These are phyloP conservation scores for Promerops cafer DNA, from an alignment of 2,113 vertebrate genomes.

Conservation along the genomic window DNA sequence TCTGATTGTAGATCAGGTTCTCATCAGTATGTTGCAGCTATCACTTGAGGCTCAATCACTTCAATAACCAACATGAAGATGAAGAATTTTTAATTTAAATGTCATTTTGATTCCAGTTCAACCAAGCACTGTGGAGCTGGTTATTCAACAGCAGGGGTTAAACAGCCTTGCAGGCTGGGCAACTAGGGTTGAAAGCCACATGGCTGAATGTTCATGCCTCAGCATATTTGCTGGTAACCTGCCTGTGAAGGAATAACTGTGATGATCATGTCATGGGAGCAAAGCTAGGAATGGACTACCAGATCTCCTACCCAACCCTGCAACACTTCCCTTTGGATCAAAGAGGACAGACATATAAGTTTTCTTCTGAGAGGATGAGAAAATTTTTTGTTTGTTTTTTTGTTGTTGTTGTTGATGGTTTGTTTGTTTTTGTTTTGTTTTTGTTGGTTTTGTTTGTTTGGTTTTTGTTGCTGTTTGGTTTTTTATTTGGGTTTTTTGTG, in stretches of 20 bases:
- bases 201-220: accelerated
- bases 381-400: not conserved
- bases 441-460: not conserved
- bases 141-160: not conserved
- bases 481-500: not conserved
- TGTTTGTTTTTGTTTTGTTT: not conserved
- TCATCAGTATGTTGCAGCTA: not conserved
- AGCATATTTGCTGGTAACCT: not conserved
- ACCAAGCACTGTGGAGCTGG: not conserved
- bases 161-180: not conserved
- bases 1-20: not conserved
- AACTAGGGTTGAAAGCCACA: not conserved
- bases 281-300: not conserved
- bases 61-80: not conserved
- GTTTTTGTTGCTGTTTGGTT: no score
- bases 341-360: not conserved
- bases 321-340: not conserved
- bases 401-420: not conserved
- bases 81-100: not conserved
- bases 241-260: not conserved
- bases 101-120: not conserved
- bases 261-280: not conserved
- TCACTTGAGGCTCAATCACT: not conserved
- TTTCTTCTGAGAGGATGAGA: not conserved
- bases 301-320: not conserved